phyloP scores from a whole-genome alignment of 2,888 invertebrate species.

The Allygus modestus region DNA sequence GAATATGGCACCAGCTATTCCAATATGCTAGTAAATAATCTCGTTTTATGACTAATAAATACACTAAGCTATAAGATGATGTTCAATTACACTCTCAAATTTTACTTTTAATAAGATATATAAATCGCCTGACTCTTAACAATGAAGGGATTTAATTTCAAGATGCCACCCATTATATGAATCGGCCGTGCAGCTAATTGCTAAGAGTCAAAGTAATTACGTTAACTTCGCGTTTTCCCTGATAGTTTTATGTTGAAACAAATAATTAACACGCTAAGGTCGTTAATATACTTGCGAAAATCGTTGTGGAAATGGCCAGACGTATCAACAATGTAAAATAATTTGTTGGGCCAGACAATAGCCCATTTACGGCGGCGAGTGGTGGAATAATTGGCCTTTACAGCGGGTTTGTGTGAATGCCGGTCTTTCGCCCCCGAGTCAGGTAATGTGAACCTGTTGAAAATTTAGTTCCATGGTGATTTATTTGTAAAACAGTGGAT shows the following conservation, averaged over 20 bases:
- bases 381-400: conserved; percentile 18
- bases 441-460: too few species aligned
- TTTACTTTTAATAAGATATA: too few species aligned
- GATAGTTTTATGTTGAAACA: conserved; percentile 4
- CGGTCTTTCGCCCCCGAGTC: background rate
- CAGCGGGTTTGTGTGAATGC: conserved; percentile 12
- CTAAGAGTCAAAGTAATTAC: background rate
- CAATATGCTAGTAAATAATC: too few species aligned
- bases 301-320: conserved; percentile 24
- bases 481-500: too few species aligned
- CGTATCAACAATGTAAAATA: conserved; percentile 38
- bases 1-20: too few species aligned
- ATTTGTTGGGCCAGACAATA: conserved; percentile 32
- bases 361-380: conserved; percentile 7
- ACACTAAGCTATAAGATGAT: too few species aligned
- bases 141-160: too few species aligned
- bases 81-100: too few species aligned
- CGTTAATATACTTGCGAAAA: conserved; percentile 1
- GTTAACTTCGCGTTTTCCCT: background rate
- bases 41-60: too few species aligned
- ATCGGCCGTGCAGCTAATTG: background rate
- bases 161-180: background rate
- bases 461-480: too few species aligned
- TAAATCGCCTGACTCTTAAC: too few species aligned
- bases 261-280: conserved; percentile 18